These are phyloP conservation scores for Platygyra sinensis DNA, from an alignment of 64 coral and sea anemone species.

Conservation along the genomic window DNA sequence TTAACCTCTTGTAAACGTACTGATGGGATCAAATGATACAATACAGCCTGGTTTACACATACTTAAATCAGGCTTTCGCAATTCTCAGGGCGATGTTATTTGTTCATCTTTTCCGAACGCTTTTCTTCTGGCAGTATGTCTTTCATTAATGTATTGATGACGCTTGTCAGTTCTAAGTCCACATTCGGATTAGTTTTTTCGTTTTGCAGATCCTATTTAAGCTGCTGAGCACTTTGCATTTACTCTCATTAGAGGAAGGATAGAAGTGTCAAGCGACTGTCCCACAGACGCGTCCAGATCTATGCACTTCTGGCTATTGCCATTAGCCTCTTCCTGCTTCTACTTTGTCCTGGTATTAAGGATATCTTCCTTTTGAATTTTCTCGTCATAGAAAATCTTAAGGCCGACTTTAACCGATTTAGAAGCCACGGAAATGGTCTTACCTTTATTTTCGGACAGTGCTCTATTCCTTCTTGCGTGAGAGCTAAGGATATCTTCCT, in stretches of 20 bases:
- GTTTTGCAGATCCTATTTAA: constrained; percentile 22
- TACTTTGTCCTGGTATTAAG: no score
- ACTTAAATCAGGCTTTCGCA: not conserved
- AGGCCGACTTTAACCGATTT: no score
- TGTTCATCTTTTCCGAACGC: constrained; percentile 39
- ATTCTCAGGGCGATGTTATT: constrained; percentile 10
- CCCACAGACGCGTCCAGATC: no score
- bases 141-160: constrained; percentile 12
- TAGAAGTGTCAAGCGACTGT: no score
- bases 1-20: constrained; percentile 17
- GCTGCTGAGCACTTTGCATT: not conserved
- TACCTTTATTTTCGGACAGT: no score
- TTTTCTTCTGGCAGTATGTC: constrained; percentile 26
- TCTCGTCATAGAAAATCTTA: no score
- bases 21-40: not conserved
- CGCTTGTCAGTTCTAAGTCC: constrained; percentile 6
- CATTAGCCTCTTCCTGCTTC: no score
- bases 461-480: no score
- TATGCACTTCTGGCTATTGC: no score
- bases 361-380: no score
- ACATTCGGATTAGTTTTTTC: not conserved
- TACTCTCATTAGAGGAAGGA: not conserved
- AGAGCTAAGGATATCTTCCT: no score
- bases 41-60: not conserved
- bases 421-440: no score